Conservation (phyloP, 2,888 invertebrate genomes). For the Glaucopsyche alexis region DNA sequence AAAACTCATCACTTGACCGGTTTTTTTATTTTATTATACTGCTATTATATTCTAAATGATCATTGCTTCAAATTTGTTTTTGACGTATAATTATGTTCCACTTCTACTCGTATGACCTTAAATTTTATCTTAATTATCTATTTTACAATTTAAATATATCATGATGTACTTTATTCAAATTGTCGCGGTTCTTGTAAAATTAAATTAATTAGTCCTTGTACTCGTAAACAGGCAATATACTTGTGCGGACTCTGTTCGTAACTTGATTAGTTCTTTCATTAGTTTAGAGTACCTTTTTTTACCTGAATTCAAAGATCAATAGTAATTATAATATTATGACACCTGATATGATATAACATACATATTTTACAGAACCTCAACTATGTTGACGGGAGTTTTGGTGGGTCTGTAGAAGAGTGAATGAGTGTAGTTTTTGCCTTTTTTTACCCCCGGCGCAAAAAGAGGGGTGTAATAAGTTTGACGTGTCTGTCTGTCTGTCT, state of each 20-base stretch:
- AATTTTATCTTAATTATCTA: constrained; percentile 29
- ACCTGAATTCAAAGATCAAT: background rate
- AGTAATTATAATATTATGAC: background rate
- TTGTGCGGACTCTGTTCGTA: no score
- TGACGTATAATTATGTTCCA: constrained; percentile 24
- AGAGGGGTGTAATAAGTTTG: no score
- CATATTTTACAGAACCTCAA: no score
- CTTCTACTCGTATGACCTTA: constrained; percentile 27
- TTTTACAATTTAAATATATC: constrained; percentile 22
- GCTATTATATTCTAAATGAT: constrained; percentile 25
- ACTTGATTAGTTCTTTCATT: background rate
- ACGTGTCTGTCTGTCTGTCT: no score
- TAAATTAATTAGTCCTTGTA: constrained; percentile 17
- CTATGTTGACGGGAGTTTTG: no score
- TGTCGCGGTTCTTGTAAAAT: constrained; percentile 25
- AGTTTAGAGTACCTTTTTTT: background rate
- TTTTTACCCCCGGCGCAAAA: no score
- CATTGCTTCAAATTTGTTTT: constrained; percentile 25
- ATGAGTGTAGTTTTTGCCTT: no score
- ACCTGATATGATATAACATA: no score
- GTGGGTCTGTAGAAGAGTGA: no score
- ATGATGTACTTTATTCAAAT: constrained; percentile 23
- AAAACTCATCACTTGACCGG: constrained; percentile 18
- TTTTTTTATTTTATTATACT: constrained; percentile 16
- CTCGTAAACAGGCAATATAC: background rate